Base-by-base conservation (phyloP, 2,888 invertebrate genomes). In the Pterostichus niger region DNA sequence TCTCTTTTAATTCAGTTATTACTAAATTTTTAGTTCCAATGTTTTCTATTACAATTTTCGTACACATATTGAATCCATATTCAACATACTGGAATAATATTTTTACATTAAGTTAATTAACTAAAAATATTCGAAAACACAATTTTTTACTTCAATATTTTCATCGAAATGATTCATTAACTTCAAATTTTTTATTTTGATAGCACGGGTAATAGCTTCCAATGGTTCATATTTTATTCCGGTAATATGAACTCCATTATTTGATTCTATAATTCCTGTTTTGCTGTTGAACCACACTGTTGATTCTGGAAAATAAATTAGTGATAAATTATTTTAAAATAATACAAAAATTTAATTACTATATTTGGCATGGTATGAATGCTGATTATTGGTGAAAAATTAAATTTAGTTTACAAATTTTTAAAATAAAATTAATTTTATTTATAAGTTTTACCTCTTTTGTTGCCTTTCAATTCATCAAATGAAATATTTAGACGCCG, bases 41-140 rank as follows among this genome's bases (percentile, higher is more conserved):
- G 11, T 59, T 77, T 7, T 77, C 77, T 11, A 6, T 40, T 13
- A 77, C 46, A 35, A 77, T 56, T 54, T 77, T 35, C 9, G 54
- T 40, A 15, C 15, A 59, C 59, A 56, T 33, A 40, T 35, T 56
- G 11, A 77, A 5, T 10, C 31, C 75, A 33, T 3, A 11, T 24
- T 52, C 13, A 4, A 76, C 17, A 76, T 76, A 6, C 75, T 76
- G 54, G 10, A 76, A 52, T 15, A 46, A 46, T 73, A 11, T n/a
- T 11, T 35, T 15, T 6, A 6, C 5, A 52, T 46, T 49, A 52
- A 49, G 6, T 13, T 68, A 1, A 1, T 40, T 40, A 40, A 40
- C 40, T 40, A 9, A 40, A 44, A n/a, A 40, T 15, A 40, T 35
- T 33, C 6, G 24, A 24, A 24, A 40, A 61, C 13, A 52, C 52